Base-by-base conservation (phyloP, 2,797 vertebrate genomes). In the Hydrolagus colliei region DNA sequence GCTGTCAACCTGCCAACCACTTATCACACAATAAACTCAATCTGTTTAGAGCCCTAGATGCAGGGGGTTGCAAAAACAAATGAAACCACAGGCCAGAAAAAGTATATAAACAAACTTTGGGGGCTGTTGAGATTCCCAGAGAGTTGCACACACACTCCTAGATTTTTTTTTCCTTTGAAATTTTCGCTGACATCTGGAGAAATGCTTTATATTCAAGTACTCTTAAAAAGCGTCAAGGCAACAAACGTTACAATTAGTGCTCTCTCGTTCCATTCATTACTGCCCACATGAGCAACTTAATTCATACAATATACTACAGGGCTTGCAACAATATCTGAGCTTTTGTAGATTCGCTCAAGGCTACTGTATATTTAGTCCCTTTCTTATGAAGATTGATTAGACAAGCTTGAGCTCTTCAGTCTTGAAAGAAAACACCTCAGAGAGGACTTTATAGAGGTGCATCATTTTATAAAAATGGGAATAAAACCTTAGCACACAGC, bases 71-170 rank as follows among this genome's bases (percentile, higher is more conserved):
- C 78, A 68, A 82, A 82, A 82, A 82, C 67, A 82, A 82, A 82
- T 82, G 62, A 82, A 82, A 32, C 41, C 78, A 68, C 32, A 27
- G 63, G 63, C 62, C 78, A 68, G 78, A 35, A 27, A 82, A 82
- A 35, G 78, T 68, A 62, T 82, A 82, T 68, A 82, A 82, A 82
- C 78, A 82, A 82, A 65, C 78, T 82, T 14, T 35, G 16, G 63
- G 78, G 62, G 78, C 78, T 67, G 27, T 67, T 22, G n/a, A 82
- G 27, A 35, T 82, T 35, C 63, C 22, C 63, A 82, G 78, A 68
- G 52, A 77, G 41, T 10, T 18, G 63, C 6, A 52, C 41, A 52
- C 41, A 52, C 41, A 52, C 78, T 67, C 27, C 12, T 5, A 20
- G 27, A 73, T 68, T 62, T 67, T 67, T 32, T 68, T 67, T 32